These are phyloP conservation scores for Brachyhypopomus occidentalis DNA, from an alignment of 2,113 vertebrate genomes.

Conservation along the genomic window DNA sequence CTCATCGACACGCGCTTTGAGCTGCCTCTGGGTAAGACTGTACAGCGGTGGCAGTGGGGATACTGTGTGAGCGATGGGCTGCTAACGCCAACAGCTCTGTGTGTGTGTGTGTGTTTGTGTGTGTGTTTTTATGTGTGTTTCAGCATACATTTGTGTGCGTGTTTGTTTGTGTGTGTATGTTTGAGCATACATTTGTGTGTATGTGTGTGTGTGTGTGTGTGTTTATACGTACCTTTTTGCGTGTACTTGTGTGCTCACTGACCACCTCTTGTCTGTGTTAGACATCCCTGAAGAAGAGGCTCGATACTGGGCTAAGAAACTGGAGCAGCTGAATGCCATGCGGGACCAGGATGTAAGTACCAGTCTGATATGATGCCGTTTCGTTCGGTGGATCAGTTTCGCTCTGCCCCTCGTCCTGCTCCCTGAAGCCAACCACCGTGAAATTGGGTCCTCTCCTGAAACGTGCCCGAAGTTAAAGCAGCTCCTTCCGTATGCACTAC, in stretches of 20 bases:
- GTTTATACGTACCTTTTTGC: not conserved
- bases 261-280: slow-evolving; percentile 59
- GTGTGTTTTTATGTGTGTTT: no score
- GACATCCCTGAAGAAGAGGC: slow-evolving; percentile 98
- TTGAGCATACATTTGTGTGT: not conserved
- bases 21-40: slow-evolving; percentile 88
- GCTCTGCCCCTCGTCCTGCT: not conserved
- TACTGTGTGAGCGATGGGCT: no score
- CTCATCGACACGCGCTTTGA: slow-evolving; percentile 96
- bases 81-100: no score
- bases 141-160: no score
- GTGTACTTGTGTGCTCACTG: not conserved
- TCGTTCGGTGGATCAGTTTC: not conserved
- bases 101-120: no score
- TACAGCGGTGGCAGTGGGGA: no score
- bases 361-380: not conserved
- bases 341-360: slow-evolving; percentile 91
- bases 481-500: not conserved
- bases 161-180: no score
- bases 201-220: not conserved
- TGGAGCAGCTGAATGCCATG: slow-evolving; percentile 97
- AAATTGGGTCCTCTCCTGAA: slow-evolving; percentile 14
- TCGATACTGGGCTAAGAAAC: slow-evolving; percentile 97
- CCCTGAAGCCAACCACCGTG: slow-evolving; percentile 21
- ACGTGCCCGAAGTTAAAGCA: not conserved